Evolutionary conservation across 1,140 invertebrate species (phyloP), one percentile per base, ranked within the genome.

Genomic region (Drosophila jambulina): DNA sequence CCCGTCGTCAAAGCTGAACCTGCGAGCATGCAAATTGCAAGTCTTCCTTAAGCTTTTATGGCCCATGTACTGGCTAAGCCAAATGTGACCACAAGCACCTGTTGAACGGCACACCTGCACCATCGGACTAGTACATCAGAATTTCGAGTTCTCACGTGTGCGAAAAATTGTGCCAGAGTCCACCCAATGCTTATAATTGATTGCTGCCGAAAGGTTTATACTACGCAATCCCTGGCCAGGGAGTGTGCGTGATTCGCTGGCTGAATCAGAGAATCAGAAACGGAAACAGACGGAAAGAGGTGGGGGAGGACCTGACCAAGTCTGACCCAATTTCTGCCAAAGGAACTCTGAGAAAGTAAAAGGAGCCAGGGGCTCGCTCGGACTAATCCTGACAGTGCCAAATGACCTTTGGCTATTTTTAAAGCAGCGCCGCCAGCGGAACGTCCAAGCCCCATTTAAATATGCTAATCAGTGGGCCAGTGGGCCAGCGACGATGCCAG

Each of bases 371-470:
- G 21, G 40, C 46, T n/a, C 4, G 25, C 21, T 32, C 25, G 29
- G 25, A 38, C 49, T 79, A 88, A 86, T 86, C 83, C 72, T 83
- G 80, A 80, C 83, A 84, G 80, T 88, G 76, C 59, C 63, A 87
- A 87, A 84, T 87, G 83, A 87, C 83, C 83, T 88, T 88, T 88
- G 77, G 76, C 75, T 83, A 90, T 87, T 87, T 87, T 84, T 78
- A 90, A 62, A 40, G 9, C 27, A 40, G 23, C 27, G 49, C 48
- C 48, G 65, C 42, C 49, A 62, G 61, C 63, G 77, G 56, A 70
- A 68, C 60, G 64, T 46, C 43, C 34, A 34, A 56, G 21, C 53
- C 53, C 67, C 75, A 79, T 82, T 86, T 82, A 85, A 87, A 87
- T 87, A 87, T 88, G 84, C 77, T 80, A 87, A 87, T 90, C 80